A percentile compares a stretch with the other conserved stretches of the same genome.
phyloP scores from a whole-genome alignment of 2,113 vertebrate species.

The Phaethon lepturus region DNA sequence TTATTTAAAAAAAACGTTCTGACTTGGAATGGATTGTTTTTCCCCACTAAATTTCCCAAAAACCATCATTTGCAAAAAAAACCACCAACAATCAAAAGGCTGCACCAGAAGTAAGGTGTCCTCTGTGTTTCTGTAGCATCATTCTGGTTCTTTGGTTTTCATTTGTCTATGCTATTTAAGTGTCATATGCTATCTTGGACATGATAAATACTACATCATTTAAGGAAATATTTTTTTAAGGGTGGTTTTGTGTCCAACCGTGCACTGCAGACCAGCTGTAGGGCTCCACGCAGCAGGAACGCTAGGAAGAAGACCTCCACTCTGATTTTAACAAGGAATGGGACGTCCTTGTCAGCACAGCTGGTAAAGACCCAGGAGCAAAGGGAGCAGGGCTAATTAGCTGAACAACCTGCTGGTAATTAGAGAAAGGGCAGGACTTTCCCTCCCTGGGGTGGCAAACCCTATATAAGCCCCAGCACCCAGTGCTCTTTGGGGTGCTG shows the following conservation, averaged over 20 bases:
- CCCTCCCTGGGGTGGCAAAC: not conserved
- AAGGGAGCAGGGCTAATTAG: not conserved
- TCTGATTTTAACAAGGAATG: not conserved
- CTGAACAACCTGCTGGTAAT: not conserved
- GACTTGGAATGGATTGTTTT: not conserved
- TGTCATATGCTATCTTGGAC: fast-evolving
- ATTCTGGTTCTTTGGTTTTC: not conserved
- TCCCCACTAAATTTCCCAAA: not conserved
- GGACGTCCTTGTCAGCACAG: not conserved
- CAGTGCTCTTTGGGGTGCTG: fast-evolving
- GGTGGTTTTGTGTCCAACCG: not conserved
- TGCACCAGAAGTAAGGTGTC: not conserved
- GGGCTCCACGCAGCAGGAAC: not conserved
- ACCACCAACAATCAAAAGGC: not conserved
- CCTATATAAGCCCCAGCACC: fast-evolving
- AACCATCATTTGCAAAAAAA: not conserved
- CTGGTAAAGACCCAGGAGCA: not conserved
- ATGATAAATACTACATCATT: fast-evolving
- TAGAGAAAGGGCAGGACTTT: not conserved
- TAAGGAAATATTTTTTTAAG: not conserved
- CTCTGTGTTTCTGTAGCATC: not conserved
- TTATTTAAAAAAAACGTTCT: not conserved
- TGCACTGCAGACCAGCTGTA: fast-evolving
- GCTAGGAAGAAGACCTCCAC: fast-evolving
- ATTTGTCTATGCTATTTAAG: not conserved